Percentiles rank a stretch among this genome's conserved stretches.
phyloP scores from a whole-genome alignment of 2,113 vertebrate genomes.

The Sceloporus undulatus region DNA sequence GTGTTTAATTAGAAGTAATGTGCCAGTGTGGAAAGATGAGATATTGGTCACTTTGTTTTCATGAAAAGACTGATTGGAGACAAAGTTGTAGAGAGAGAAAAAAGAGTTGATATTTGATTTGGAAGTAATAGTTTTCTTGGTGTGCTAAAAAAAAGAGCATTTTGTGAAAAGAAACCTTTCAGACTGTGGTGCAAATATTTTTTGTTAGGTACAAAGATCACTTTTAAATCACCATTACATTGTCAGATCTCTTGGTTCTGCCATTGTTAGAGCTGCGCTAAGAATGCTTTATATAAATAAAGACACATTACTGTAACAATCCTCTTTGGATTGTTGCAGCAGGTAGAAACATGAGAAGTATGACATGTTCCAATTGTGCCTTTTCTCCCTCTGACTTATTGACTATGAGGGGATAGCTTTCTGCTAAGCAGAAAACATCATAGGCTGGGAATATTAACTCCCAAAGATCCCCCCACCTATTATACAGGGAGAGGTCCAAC shows the following conservation, averaged over 20 bases:
- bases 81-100: constrained; percentile 7
- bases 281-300: constrained; percentile 15
- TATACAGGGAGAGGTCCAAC: constrained; percentile 8
- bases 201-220: background rate
- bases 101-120: constrained; percentile 28
- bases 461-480: background rate
- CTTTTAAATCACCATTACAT: background rate
- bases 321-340: constrained; percentile 4
- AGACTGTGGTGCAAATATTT: constrained; percentile 34
- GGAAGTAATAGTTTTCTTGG: constrained; percentile 37
- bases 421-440: background rate
- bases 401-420: background rate
- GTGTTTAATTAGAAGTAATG: constrained; percentile 17
- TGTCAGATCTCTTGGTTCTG: constrained; percentile 21
- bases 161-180: constrained; percentile 35
- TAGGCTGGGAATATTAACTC: background rate
- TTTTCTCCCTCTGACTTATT: background rate
- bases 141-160: background rate
- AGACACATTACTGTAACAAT: background rate
- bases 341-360: background rate
- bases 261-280: background rate
- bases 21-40: background rate
- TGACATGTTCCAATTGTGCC: background rate
- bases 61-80: background rate
- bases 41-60: background rate